Percentiles rank a stretch among this genome's conserved stretches.
Evolutionary conservation across 2,888 invertebrate genomes (phyloP).

Genomic region (Pseudolycoriella hygida): DNA sequence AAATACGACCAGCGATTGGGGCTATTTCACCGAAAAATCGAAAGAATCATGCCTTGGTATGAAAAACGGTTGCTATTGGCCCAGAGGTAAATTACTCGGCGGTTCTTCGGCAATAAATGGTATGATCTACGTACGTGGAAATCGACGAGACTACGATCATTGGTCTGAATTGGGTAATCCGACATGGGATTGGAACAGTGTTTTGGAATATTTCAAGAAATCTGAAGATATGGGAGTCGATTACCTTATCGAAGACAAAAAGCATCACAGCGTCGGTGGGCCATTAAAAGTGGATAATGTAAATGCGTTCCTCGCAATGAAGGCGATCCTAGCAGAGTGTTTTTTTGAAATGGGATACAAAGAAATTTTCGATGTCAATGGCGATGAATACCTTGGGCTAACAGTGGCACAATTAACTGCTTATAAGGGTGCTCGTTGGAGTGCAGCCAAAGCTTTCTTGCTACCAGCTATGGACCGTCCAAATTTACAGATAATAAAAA

Average conservation of each 20-base stretch:
- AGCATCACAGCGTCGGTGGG: slow-evolving; percentile 20
- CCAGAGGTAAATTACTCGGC: slow-evolving; percentile 44
- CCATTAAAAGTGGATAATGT: slow-evolving; percentile 27
- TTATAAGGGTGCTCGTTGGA: slow-evolving; percentile 49
- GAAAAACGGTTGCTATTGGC: slow-evolving; percentile 31
- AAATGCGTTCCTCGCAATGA: too few species aligned
- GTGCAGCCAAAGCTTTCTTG: slow-evolving; percentile 56
- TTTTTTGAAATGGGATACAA: slow-evolving; percentile 29
- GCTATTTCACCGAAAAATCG: slow-evolving; percentile 32
- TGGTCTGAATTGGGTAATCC: slow-evolving; percentile 42
- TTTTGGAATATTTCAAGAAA: slow-evolving; percentile 64
- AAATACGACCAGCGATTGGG: slow-evolving; percentile 19
- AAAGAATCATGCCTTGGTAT: slow-evolving; percentile 18
- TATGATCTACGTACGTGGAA: slow-evolving; percentile 46
- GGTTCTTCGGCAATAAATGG: slow-evolving; percentile 45
- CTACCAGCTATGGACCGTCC: slow-evolving; percentile 30
- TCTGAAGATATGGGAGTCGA: slow-evolving; percentile 48
- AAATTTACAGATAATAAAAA: slow-evolving; percentile 40
- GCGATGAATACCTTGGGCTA: slow-evolving; percentile 31
- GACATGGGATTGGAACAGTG: slow-evolving; percentile 56
- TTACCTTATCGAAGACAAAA: slow-evolving; percentile 12
- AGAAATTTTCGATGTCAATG: slow-evolving; percentile 24
- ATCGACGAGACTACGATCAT: slow-evolving; percentile 41
- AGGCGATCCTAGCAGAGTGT: too few species aligned
- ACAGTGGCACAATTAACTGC: slow-evolving; percentile 30